Percentiles rank a stretch among this genome's conserved stretches.
These are phyloP conservation scores for Dicerorhinus sumatrensis DNA, from an alignment of 2,113 vertebrate genomes.

Conservation along the genomic window DNA sequence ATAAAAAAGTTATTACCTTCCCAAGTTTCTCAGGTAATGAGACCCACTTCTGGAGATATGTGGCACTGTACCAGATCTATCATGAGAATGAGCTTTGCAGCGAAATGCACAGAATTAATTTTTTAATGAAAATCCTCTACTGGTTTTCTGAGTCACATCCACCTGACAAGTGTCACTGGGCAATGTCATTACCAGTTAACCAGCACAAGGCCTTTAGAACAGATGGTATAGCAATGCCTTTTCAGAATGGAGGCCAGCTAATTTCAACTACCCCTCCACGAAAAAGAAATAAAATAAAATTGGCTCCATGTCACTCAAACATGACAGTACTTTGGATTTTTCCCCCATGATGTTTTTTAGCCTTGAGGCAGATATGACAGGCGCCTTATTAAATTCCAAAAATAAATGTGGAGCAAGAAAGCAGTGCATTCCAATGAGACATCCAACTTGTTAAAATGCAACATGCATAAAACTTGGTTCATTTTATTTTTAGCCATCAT, in stretches of 20 bases:
- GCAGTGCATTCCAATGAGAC: conserved; percentile 90
- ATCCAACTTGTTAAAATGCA: conserved; percentile 90
- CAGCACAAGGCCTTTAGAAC: conserved; percentile 84
- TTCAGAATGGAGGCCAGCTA: conserved; percentile 83
- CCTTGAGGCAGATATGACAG: conserved; percentile 93
- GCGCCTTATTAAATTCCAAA: conserved; percentile 93
- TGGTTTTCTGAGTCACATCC: conserved; percentile 82
- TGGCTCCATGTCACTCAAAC: conserved; percentile 91
- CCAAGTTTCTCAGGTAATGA: conserved; percentile 88
- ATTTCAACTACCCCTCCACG: conserved; percentile 86
- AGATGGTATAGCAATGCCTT: conserved; percentile 84
- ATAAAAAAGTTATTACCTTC: conserved; percentile 86
- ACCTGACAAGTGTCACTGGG: conserved; percentile 88
- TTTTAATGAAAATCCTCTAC: conserved; percentile 88
- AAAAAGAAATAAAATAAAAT: conserved; percentile 89
- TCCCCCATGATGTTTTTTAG: conserved; percentile 89
- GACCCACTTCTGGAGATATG: conserved; percentile 82
- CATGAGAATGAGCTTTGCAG: conserved; percentile 84
- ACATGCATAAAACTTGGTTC: conserved; percentile 86
- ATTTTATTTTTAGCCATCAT: conserved; percentile 85
- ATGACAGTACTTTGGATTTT: conserved; percentile 91
- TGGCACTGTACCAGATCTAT: conserved; percentile 87
- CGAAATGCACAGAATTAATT: conserved; percentile 86
- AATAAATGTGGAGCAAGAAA: conserved; percentile 90
- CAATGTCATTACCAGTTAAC: conserved; percentile 87